A percentile compares a stretch with the other conserved stretches of the same genome.
Conservation (phyloP, 2,888 invertebrate genomes). For the Metopia argyrocephala region DNA sequence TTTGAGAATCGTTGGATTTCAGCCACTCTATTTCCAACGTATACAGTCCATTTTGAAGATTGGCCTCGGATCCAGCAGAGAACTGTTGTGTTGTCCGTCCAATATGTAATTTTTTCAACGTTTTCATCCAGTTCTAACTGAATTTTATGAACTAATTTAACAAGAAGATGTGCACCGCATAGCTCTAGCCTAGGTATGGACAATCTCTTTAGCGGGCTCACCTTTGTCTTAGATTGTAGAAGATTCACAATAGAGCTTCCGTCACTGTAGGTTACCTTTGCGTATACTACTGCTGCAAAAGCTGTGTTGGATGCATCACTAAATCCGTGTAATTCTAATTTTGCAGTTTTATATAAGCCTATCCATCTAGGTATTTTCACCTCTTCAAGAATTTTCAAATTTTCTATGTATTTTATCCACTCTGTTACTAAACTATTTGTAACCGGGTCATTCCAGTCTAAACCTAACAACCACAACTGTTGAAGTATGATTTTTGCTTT, state of each 20-base stretch:
- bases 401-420: conserved; percentile 40
- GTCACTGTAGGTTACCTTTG: conserved; percentile 12
- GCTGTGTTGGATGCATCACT: conserved; percentile 27
- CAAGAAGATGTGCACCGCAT: conserved; percentile 29
- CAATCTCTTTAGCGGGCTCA: conserved; percentile 25
- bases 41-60: conserved; percentile 33
- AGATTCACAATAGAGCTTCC: conserved; percentile 49
- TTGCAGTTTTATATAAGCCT: background rate
- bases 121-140: background rate
- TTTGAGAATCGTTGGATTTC: conserved; percentile 15
- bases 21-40: conserved; percentile 23
- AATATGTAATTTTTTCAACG: conserved; percentile 24
- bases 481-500: conserved; percentile 25
- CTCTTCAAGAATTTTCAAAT: conserved; percentile 21
- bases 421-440: background rate
- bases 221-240: conserved; percentile 38
- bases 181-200: conserved; percentile 29
- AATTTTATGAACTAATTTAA: conserved; percentile 12
- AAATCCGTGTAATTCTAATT: conserved; percentile 35
- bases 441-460: conserved; percentile 28
- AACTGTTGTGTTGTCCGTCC: conserved; percentile 53
- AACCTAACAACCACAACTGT: conserved; percentile 24
- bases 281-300: conserved; percentile 39
- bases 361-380: conserved; percentile 47
- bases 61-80: conserved; percentile 43